Percentiles rank a stretch among this genome's conserved stretches.
Evolutionary conservation across 2,888 invertebrate genomes (phyloP).

Genomic region (Caenorhabditis sp.): DNA sequence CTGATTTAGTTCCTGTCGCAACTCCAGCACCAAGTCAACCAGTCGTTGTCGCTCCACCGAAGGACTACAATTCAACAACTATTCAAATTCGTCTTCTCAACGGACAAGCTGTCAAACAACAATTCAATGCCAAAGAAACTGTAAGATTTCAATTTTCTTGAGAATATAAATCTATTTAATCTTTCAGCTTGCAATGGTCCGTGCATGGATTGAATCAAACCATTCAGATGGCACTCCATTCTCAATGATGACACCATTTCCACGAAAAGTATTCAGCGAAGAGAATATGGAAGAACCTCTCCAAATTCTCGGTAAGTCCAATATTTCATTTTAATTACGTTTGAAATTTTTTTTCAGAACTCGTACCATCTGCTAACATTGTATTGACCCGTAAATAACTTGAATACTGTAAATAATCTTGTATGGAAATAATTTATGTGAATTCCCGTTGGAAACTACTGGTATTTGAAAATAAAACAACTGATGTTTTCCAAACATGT

Average conservation of each 20-base stretch:
- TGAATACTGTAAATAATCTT: background rate
- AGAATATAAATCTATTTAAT: background rate
- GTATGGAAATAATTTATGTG: background rate
- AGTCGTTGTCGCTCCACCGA: constrained; percentile 16
- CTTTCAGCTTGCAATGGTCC: constrained; percentile 82
- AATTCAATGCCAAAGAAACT: constrained; percentile 84
- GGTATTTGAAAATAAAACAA: too few species aligned
- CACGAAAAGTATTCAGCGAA: constrained; percentile 83
- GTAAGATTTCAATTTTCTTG: constrained; percentile 6
- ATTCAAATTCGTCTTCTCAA: constrained; percentile 79
- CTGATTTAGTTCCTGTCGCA: constrained; percentile 6
- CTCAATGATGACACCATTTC: constrained; percentile 89
- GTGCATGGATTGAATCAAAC: constrained; percentile 86
- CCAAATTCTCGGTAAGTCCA: constrained; percentile 79
- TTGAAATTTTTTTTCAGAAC: constrained; percentile 15
- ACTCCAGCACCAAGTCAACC: constrained; percentile 16
- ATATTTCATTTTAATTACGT: background rate
- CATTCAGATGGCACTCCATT: constrained; percentile 79
- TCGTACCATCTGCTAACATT: constrained; percentile 37
- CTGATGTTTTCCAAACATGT: too few species aligned
- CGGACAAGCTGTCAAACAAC: constrained; percentile 80
- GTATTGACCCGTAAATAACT: constrained; percentile 6
- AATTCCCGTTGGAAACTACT: too few species aligned
- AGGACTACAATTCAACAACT: constrained; percentile 45
- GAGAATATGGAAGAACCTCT: constrained; percentile 90